These are phyloP conservation scores for Archocentrus centrarchus DNA, from an alignment of 2,113 vertebrate genomes.

Conservation along the genomic window DNA sequence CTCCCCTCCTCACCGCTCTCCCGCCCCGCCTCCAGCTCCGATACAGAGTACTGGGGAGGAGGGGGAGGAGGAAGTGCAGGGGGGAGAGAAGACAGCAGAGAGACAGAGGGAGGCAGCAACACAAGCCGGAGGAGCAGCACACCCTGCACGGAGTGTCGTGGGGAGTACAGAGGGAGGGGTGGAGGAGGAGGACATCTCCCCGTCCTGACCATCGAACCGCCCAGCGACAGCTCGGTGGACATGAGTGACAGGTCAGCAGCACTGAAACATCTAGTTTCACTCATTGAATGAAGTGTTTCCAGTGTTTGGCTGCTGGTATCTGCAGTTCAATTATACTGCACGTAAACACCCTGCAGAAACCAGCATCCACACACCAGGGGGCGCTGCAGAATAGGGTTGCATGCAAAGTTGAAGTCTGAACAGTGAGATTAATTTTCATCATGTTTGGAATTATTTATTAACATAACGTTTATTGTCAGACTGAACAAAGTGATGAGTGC, in stretches of 20 bases:
- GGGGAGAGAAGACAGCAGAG: constrained; percentile 74
- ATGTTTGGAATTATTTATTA: neutral
- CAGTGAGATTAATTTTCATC: neutral
- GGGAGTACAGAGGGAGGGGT: constrained; percentile 86
- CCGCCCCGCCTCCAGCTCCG: constrained; percentile 85
- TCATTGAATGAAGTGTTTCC: neutral
- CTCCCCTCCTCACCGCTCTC: constrained; percentile 79
- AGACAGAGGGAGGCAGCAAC: constrained; percentile 78
- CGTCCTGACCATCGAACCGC: constrained; percentile 91
- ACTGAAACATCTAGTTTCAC: neutral
- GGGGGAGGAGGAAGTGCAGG: constrained; percentile 22
- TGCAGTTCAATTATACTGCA: neutral
- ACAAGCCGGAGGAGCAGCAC: constrained; percentile 84
- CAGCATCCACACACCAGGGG: neutral
- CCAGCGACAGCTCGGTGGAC: constrained; percentile 93
- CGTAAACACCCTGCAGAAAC: neutral
- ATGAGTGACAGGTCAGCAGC: constrained; percentile 85
- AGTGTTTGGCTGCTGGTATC: neutral
- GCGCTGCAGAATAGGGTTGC: neutral
- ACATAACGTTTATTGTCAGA: too few species aligned
- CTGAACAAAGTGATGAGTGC: neutral
- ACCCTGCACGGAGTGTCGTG: constrained; percentile 87
- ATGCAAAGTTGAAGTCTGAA: neutral
- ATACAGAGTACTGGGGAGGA: constrained; percentile 82
- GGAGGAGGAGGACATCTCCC: constrained; percentile 84